Percentiles rank a stretch among this genome's conserved stretches.
Conservation (phyloP, 2,888 invertebrate genomes). For the Bombylius major region DNA sequence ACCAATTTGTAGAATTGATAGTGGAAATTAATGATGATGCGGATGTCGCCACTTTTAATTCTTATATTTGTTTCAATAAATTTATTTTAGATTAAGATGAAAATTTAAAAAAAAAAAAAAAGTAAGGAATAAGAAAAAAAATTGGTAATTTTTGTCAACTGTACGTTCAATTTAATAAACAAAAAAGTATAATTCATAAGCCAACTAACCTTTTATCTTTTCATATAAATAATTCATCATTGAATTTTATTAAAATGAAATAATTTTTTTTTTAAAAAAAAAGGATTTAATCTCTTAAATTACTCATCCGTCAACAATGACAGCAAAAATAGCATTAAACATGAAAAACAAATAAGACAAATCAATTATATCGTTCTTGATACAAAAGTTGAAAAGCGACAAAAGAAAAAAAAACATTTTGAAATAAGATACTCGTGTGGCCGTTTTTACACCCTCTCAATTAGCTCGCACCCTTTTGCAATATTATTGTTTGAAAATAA, state of each 20-base stretch:
- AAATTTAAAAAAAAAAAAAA: not conserved
- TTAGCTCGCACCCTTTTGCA: not conserved
- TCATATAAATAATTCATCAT: too few relatives aligned
- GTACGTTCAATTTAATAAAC: too few relatives aligned
- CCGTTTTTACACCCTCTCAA: constrained; percentile 3
- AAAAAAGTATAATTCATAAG: too few relatives aligned
- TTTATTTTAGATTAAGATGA: too few relatives aligned
- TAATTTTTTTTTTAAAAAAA: too few relatives aligned
- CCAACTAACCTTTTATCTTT: too few relatives aligned
- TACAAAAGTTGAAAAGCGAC: too few relatives aligned
- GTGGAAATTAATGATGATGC: not conserved
- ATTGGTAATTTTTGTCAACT: not conserved
- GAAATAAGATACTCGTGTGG: constrained; percentile 10
- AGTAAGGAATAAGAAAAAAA: not conserved
- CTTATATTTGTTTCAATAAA: not conserved
- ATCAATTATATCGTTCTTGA: not conserved
- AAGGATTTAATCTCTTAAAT: not conserved
- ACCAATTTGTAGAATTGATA: constrained; percentile 3
- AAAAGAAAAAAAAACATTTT: not conserved
- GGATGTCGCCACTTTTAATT: not conserved
- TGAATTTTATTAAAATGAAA: too few relatives aligned
- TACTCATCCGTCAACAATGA: not conserved
- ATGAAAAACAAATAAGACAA: not conserved
- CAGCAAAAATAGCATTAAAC: not conserved
- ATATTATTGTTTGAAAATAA: not conserved